Base-by-base conservation (phyloP, 1,140 invertebrate genomes). In the Trichonephila inaurata region DNA sequence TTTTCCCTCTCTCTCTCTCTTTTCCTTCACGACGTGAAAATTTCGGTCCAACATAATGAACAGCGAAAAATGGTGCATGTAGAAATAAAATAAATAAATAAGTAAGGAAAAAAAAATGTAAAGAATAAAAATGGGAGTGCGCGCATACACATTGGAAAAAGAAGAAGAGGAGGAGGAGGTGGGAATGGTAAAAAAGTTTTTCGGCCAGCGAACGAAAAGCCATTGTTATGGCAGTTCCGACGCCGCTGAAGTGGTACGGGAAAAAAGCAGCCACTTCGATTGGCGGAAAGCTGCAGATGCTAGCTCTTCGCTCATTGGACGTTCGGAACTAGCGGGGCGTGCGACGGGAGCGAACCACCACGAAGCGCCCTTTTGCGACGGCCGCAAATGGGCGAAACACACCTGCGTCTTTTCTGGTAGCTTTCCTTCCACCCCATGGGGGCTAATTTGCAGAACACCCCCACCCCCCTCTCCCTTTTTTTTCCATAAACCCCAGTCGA, bases 201-300 rank as follows among this genome's bases (percentile, higher is more conserved):
- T 19, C 14, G 60, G 44, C 28, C 40, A 12, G 87, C 21, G 40
- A 66, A 62, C 33, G 72, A 62, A 40, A n/a, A 51, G 18, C 61
- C 44, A 92, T 92, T 92, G 91, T 92, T 92, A 72, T 87, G 82
- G 82, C 61, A 87, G 91, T 85, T 64, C 91, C 44, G 64, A 92
- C 83, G 82, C 91, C 91, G 91, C 90, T 92, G 82, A 92, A 92
- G 91, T 92, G 91, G 82, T 72, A 60, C 28, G 77, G 72, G 89
- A 61, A 72, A 58, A 72, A 89, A 72, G 88, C 88, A 72, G 88
- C 72, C 89, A 81, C 82, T 87, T 86, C 44, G 91, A 92, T 92
- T 92, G 91, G 91, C 91, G 91, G 91, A 92, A 92, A 92, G 62
- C 91, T 87, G 77, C 91, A 92, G 91, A 92, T 92, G 91, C 91